Base-by-base conservation (phyloP, 2,888 invertebrate species). In the Phortica okadai region DNA sequence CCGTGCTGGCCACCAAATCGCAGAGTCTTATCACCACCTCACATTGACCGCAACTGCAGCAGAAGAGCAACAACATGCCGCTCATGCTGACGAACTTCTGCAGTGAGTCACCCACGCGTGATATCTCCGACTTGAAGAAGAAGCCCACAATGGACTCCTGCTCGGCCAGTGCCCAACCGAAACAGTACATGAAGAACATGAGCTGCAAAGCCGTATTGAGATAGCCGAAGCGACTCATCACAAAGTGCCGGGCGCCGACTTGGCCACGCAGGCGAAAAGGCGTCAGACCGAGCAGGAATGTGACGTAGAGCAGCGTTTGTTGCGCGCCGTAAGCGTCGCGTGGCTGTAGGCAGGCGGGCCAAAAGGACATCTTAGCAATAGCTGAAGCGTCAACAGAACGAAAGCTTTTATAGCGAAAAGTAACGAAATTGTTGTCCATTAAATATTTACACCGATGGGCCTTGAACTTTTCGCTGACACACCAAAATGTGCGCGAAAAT, bases 81-180 rank as follows among this genome's bases (percentile, higher is more conserved):
- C 83, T 82, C 79, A 91, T 81, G 3, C 90, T 90, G 6, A 89
- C 88, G 74, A 90, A 90, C 64, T 90, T 90, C 77, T 91, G 91
- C 25, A 91, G 73, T 0, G 88, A 86, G 66, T 91, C 91, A 10
- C 92, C 91, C 50, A 91, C 79, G 76, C 87, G 84, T 0, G 91
- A 90, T 58, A 91, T 90, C 70, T 90, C 86, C 14, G 91, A 90
- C 70, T 90, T 88, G 73, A 91, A 90, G 77, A 91, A 91, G 78
- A 89, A 91, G 2, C 89, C 89, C 16, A 91, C 90, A 81, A 91
- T 91, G 10, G 90, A 91, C 72, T 91, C 90, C 72, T 89, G 82
- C 67, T 87, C 77, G 4, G 88, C 73, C 66, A 90, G 86, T 0
- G 91, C 88, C 42, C 84, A 80, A 8, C 89, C 56, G 67, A 90